Base-by-base conservation (phyloP, 1,140 invertebrate genomes). In the Drosophila carrolli region DNA sequence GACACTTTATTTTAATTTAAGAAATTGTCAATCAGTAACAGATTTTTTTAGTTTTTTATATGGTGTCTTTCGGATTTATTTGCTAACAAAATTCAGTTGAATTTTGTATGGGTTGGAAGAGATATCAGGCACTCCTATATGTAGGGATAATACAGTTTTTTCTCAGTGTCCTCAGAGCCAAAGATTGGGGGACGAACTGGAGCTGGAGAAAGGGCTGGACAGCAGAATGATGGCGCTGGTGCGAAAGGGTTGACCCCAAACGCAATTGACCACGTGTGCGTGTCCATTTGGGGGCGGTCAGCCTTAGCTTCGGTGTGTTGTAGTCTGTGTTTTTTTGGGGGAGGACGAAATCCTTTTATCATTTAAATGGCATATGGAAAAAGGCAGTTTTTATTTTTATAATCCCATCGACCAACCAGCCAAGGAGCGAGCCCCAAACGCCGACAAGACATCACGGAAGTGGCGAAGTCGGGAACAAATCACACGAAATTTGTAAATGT, bases 291-390 rank as follows among this genome's bases (percentile, higher is more conserved):
- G 74, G 58, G 60, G 62, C 46, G 48, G 44, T 51, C 65, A 66
- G 46, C 59, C 35, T 51, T 51, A 27, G 65, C 29, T n/a, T 38
- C 19, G 37, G 10, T 50, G 7, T 14, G 11, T 14, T 11, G 44
- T 13, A 13, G 46, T 11, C 44, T 43, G 61, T 56, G n/a, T 43
- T 41, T 32, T 62, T 9, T 51, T 47, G 44, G 43, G 41, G 54
- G 48, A 35, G 56, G 73, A 44, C 40, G 44, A 84, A 89, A 89
- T 89, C 84, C 84, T 84, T 89, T 89, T 89, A 89, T 89, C 84
- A 89, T 89, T 89, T 89, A 89, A 89, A 89, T 89, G 84, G 85
- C 84, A 89, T 89, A 89, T 89, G 80, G 84, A 77, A 89, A 75
- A 75, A 80, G 84, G 80, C 84, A 81, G 84, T 79, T 89, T 89